Base-by-base conservation (phyloP, 1,140 invertebrate genomes). In the Metaphire vulgaris region DNA sequence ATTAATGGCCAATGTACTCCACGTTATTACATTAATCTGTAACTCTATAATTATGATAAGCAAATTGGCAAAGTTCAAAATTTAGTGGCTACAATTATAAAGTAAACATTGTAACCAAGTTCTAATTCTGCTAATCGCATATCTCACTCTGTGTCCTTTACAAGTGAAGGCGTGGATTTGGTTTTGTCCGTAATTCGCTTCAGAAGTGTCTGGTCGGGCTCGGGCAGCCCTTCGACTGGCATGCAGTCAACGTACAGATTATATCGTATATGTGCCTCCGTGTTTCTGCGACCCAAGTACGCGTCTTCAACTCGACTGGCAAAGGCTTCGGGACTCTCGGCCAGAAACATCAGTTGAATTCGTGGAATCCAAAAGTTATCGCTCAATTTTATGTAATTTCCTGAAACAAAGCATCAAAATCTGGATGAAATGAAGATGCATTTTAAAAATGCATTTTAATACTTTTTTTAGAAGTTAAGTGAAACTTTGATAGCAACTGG, bases 201-300 rank as follows among this genome's bases (percentile, higher is more conserved):
- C 21, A 89, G 79, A 1, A 85, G 83, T 0, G 86, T 80, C 15
- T 88, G 83, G 28, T 89, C 88, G 69, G 91, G 85, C 12, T 87
- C 83, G 1, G 88, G 88, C 0, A 91, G 87, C n/a, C 89, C 90
- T 26, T 89, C 87, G 77, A 90, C 82, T 1, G 88, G 84, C 86
- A 91, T 88, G 76, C 90, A 91, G 80, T 92, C 91, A 80, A 92
- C 82, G 80, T 90, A 91, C 74, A 92, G 84, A 78, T 91, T 88
- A 80, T 86, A 87, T 29, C 89, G 89, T 34, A 92, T 86, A 75
- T 87, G 85, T 69, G 89, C 88, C 81, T 92, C 90, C 1, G 89
- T 87, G 67, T 88, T 83, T 34, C 86, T 87, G 33, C 91, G 84
- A 2, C 87, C 79, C 41, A 87, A 80, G 0, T 90, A 84, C 0